Evolutionary conservation across 2,113 vertebrate species (phyloP).

Genomic region (Sylvilagus bachmani): DNA sequence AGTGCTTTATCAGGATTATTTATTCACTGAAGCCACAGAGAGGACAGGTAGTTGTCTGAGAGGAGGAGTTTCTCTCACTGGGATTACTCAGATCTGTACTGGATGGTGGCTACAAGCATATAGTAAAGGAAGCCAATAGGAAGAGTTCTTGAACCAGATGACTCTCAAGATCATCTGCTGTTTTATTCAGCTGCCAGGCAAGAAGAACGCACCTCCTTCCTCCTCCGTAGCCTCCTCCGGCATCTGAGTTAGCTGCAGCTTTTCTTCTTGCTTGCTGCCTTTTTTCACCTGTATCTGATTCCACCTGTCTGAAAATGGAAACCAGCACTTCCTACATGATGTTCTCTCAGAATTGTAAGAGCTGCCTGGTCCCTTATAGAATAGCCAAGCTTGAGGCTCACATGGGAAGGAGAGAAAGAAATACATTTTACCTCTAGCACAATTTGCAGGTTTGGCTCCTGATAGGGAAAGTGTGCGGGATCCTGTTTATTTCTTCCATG

Average conservation of each 20-base stretch:
- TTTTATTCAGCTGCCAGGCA: neutral
- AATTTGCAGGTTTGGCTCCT: neutral
- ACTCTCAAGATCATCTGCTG: neutral
- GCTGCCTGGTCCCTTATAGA: neutral
- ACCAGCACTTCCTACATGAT: neutral
- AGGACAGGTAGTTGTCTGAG: neutral
- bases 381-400: neutral
- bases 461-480: neutral
- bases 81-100: neutral
- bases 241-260: neutral
- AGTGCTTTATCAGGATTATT: neutral
- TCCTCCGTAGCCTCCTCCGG: neutral
- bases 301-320: neutral
- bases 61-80: neutral
- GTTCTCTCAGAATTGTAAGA: conserved; percentile 6
- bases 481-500: neutral
- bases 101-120: neutral
- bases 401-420: neutral
- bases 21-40: neutral
- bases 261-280: neutral
- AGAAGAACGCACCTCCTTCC: neutral
- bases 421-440: neutral
- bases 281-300: neutral
- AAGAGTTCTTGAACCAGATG: neutral
- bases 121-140: neutral